These are phyloP conservation scores for Ictidomys tridecemlineatus DNA, from an alignment of 2,113 vertebrate species.

Conservation along the genomic window DNA sequence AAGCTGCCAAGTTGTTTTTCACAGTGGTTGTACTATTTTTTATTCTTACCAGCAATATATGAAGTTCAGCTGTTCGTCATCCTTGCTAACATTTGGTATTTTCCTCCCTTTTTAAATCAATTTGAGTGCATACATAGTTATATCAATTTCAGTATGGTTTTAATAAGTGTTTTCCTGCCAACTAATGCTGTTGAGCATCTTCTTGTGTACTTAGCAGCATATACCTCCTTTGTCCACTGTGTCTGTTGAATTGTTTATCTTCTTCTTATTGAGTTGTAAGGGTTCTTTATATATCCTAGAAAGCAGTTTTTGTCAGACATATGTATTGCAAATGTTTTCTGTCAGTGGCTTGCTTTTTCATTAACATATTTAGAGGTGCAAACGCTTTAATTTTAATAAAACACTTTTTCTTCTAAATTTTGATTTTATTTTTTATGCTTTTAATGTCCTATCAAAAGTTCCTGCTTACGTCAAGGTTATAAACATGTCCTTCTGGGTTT, in stretches of 20 bases:
- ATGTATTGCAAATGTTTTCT: background rate
- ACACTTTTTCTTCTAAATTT: background rate
- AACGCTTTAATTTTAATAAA: background rate
- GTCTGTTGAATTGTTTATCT: slow-evolving; percentile 11
- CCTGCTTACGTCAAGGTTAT: background rate
- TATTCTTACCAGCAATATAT: background rate
- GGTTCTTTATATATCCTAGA: slow-evolving; percentile 6
- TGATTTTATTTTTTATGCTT: background rate
- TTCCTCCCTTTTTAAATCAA: background rate
- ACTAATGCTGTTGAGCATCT: background rate
- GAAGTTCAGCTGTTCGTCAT: background rate
- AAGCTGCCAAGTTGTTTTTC: slow-evolving; percentile 31
- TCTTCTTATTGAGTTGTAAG: slow-evolving; percentile 19
- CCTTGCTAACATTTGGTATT: slow-evolving; percentile 11
- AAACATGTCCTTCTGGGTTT: background rate
- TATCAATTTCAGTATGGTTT: background rate
- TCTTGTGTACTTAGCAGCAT: background rate
- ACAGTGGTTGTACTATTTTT: background rate
- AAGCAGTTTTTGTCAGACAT: slow-evolving; percentile 2
- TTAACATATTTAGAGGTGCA: slow-evolving; percentile 11
- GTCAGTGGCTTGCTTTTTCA: background rate
- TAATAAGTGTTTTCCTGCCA: background rate
- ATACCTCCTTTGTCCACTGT: background rate
- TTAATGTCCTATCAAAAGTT: background rate
- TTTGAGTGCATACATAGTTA: background rate